Evolutionary conservation across 2,888 invertebrate species (phyloP).

Genomic region (Leptopilina drosophilae): DNA sequence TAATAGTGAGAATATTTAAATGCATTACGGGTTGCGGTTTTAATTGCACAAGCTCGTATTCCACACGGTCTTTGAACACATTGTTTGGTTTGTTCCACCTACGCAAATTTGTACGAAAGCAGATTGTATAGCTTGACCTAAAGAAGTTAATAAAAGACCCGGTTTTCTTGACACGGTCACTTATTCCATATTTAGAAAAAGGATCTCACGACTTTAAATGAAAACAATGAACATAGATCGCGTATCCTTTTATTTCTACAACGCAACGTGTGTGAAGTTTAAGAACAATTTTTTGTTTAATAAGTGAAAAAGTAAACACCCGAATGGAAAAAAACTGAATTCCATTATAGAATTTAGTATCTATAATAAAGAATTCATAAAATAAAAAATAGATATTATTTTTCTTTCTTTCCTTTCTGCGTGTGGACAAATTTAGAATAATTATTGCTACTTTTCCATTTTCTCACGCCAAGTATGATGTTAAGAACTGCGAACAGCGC

Average conservation of each 20-base stretch:
- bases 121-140: slow-evolving; percentile 26
- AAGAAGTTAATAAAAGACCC: slow-evolving; percentile 31
- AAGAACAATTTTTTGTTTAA: background rate
- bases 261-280: background rate
- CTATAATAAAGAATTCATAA: too few species aligned
- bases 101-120: slow-evolving; percentile 33
- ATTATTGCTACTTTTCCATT: slow-evolving; percentile 19
- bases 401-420: background rate
- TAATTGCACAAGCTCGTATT: slow-evolving; percentile 28
- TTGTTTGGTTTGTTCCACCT: slow-evolving; percentile 36
- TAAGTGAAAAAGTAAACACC: too few species aligned
- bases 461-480: slow-evolving; percentile 27
- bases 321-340: too few species aligned
- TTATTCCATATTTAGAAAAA: slow-evolving; percentile 32
- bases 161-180: slow-evolving; percentile 40
- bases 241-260: background rate
- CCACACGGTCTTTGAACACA: slow-evolving; percentile 35
- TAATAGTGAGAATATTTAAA: slow-evolving; percentile 6
- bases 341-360: too few species aligned
- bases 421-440: background rate
- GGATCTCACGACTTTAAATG: slow-evolving; percentile 26
- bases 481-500: slow-evolving; percentile 24
- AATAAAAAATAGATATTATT: too few species aligned
- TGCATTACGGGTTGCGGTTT: background rate
- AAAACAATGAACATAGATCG: slow-evolving; percentile 24